phyloP scores from a whole-genome alignment of 2,797 vertebrate species.

The Sparus aurata region DNA sequence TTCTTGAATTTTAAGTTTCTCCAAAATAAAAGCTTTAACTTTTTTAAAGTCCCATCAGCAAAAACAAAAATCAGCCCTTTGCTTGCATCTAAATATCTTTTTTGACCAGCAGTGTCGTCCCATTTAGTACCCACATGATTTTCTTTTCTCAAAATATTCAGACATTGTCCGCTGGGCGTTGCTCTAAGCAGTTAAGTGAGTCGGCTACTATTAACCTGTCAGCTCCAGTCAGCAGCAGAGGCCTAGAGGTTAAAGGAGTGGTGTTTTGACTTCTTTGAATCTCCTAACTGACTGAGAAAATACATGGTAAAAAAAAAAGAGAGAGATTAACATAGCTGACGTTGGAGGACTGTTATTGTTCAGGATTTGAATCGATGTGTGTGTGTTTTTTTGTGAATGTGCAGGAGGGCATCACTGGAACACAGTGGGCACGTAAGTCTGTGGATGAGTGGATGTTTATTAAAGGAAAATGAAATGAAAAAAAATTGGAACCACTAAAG shows the following conservation, averaged over 20 bases:
- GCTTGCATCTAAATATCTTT: neutral
- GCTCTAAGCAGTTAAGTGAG: conserved; percentile 5
- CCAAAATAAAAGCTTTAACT: neutral
- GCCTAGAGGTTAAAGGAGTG: conserved; percentile 22
- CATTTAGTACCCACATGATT: neutral
- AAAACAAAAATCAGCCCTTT: neutral
- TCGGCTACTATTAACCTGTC: conserved; percentile 24
- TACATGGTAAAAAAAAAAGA: neutral
- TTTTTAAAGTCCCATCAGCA: neutral
- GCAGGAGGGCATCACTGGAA: neutral
- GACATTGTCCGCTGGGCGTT: neutral
- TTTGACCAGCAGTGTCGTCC: neutral
- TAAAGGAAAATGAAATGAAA: neutral
- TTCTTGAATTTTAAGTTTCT: neutral
- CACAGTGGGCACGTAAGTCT: neutral
- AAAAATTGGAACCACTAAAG: neutral
- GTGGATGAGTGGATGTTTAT: neutral
- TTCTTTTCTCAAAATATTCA: neutral
- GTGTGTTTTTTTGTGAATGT: neutral
- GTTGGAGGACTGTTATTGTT: neutral
- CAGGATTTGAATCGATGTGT: neutral
- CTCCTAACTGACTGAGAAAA: conserved; percentile 17
- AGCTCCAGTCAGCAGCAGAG: conserved; percentile 30
- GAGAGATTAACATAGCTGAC: neutral
- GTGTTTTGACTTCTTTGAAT: conserved; percentile 23